Base-by-base conservation (phyloP, 2,113 vertebrate genomes). In the Chaenocephalus aceratus region DNA sequence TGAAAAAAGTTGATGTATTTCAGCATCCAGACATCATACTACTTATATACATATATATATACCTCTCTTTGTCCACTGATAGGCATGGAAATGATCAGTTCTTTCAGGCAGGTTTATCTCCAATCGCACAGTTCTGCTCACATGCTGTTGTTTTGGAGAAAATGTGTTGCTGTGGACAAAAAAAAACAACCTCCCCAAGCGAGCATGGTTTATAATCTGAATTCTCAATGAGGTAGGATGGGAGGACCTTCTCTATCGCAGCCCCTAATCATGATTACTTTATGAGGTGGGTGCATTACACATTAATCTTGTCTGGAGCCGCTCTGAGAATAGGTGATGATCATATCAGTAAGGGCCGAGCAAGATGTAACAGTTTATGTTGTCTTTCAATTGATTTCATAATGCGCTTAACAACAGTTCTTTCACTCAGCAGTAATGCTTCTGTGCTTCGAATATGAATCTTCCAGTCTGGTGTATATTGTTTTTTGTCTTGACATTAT, bases 401-500 rank as follows among this genome's bases (percentile, higher is more conserved):
- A 51, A 76, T 75, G 64, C 66, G 36, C 56, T 71, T 75, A 8
- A 84, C 81, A 49, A 81, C 83, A 77, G 21, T 34, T 16, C 45
- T 36, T 52, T 80, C 26, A 46, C 72, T 72, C 57, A 57, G 58
- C 75, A 64, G 45, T 53, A 59, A 26, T 3, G n/a, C 56, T 63
- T 77, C 16, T 71, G 49, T 58, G 61, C 73, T 64, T 52, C 11
- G 74, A 44, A 63, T 79, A 77, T 77, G 66, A 70, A 52, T 41
- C 1, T 51, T 15, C 23, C 49, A 63, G 54, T 48, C n/a, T 72
- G 59, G 48, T 49, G 56, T 72, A 26, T 63, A 54, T 67, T 26
- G 44, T 60, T 77, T 13, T 64, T 70, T 75, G 77, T 36, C 75
- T 79, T 77, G 64, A 78, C 64, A 78, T 71, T 61, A 60, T 77